Percentiles rank a stretch among this genome's conserved stretches.
Evolutionary conservation across 2,888 invertebrate genomes (phyloP).

Genomic region (Tillus elongatus): DNA sequence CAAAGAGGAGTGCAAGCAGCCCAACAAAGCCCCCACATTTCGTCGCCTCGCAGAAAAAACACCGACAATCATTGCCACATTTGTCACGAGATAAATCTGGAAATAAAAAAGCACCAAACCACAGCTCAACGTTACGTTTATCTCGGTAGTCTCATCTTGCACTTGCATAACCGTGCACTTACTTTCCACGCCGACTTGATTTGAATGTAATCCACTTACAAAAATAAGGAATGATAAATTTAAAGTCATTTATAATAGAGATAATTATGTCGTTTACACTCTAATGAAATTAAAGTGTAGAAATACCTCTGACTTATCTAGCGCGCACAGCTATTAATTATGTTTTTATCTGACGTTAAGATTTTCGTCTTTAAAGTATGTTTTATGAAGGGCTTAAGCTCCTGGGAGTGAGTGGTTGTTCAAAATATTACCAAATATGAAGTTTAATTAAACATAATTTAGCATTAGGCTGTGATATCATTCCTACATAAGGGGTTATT

Average conservation of each 20-base stretch:
- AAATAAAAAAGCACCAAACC: background rate
- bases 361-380: too few species aligned
- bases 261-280: slow-evolving; percentile 9
- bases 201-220: too few species aligned
- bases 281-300: slow-evolving; percentile 12
- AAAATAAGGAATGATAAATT: slow-evolving; percentile 7
- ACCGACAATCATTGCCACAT: slow-evolving; percentile 3
- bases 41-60: slow-evolving; percentile 2
- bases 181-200: too few species aligned
- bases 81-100: slow-evolving; percentile 3
- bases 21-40: too few species aligned
- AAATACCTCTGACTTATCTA: background rate
- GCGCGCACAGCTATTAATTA: slow-evolving; percentile 3
- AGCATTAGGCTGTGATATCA: too few species aligned
- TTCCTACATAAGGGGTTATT: too few species aligned
- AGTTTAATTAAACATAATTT: too few species aligned
- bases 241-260: slow-evolving; percentile 4
- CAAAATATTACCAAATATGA: too few species aligned
- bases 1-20: too few species aligned
- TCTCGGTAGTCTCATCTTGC: slow-evolving; percentile 1
- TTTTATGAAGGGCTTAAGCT: too few species aligned
- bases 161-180: slow-evolving; percentile 1
- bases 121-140: background rate
- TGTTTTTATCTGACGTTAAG: too few species aligned
- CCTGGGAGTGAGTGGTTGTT: too few species aligned